Conservation (phyloP, 1,140 invertebrate genomes). For the Trachelipus rathkii region DNA sequence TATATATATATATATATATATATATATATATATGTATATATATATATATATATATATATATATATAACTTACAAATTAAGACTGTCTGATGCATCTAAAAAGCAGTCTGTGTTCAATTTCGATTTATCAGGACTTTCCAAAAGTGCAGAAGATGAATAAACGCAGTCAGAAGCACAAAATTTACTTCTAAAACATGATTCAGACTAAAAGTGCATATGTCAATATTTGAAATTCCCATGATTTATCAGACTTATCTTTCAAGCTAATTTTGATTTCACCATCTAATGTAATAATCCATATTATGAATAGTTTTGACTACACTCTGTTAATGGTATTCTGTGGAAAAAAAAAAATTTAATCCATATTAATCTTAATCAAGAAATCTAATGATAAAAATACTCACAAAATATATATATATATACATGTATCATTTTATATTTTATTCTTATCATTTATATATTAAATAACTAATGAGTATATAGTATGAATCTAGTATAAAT, state of each 20-base stretch:
- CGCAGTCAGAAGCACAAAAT: conserved; percentile 76
- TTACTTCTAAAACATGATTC: conserved; percentile 73
- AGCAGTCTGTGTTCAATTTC: conserved; percentile 58
- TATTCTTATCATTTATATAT: too few species aligned
- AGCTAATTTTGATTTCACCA: conserved; percentile 65
- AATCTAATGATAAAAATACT: neutral
- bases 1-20: neutral
- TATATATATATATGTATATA: too few species aligned
- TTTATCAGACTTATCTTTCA: conserved; percentile 60
- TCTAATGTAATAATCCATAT: conserved; percentile 83
- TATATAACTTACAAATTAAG: conserved; percentile 55
- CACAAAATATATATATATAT: too few species aligned
- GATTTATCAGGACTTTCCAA: conserved; percentile 61
- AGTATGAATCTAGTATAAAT: too few species aligned
- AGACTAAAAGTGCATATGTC: conserved; percentile 69
- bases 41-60: neutral
- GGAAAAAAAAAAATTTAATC: neutral
- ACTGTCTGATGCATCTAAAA: conserved; percentile 70
- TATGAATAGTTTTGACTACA: conserved; percentile 75
- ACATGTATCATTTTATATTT: too few species aligned
- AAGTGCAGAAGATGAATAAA: conserved; percentile 72
- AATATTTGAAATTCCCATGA: conserved; percentile 54
- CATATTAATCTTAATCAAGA: neutral
- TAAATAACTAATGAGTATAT: too few species aligned
- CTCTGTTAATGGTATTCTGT: conserved; percentile 70